A percentile compares a stretch with the other conserved stretches of the same genome.
phyloP scores from a whole-genome alignment of 2,888 invertebrate genomes.

The Ophion obscuratus region DNA sequence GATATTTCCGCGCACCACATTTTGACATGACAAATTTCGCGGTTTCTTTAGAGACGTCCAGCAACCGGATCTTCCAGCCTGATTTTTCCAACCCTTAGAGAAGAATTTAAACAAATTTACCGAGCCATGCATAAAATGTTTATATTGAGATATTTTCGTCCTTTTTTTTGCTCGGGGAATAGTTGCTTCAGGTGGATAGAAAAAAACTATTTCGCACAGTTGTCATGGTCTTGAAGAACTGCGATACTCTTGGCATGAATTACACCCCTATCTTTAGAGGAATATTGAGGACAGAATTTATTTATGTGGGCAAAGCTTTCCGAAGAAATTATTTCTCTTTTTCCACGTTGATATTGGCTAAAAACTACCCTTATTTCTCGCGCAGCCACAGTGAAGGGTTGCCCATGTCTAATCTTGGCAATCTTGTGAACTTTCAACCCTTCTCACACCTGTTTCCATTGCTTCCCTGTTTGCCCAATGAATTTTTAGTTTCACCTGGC shows the following conservation, averaged over 20 bases:
- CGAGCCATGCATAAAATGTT: too few relatives aligned
- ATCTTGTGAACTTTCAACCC: neutral
- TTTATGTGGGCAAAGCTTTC: too few relatives aligned
- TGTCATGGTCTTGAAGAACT: neutral
- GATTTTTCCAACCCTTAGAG: too few relatives aligned
- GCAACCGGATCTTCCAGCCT: too few relatives aligned
- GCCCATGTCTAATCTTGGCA: neutral
- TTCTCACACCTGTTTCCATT: neutral
- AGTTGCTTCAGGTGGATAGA: neutral
- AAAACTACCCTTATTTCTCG: neutral
- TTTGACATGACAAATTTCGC: too few relatives aligned
- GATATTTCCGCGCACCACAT: too few relatives aligned
- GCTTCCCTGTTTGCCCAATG: neutral
- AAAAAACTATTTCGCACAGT: neutral
- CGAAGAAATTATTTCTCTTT: too few relatives aligned
- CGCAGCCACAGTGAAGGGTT: neutral
- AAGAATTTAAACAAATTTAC: too few relatives aligned
- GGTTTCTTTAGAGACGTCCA: too few relatives aligned
- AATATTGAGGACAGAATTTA: too few relatives aligned
- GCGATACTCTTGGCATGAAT: too few relatives aligned
- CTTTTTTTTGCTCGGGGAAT: neutral
- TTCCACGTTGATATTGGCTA: neutral
- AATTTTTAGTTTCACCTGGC: conserved; percentile 11
- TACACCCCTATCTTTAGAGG: too few relatives aligned
- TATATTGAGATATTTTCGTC: neutral